Evolutionary conservation across 2,888 invertebrate species (phyloP).

Genomic region (Steinernema carpocapsae): DNA sequence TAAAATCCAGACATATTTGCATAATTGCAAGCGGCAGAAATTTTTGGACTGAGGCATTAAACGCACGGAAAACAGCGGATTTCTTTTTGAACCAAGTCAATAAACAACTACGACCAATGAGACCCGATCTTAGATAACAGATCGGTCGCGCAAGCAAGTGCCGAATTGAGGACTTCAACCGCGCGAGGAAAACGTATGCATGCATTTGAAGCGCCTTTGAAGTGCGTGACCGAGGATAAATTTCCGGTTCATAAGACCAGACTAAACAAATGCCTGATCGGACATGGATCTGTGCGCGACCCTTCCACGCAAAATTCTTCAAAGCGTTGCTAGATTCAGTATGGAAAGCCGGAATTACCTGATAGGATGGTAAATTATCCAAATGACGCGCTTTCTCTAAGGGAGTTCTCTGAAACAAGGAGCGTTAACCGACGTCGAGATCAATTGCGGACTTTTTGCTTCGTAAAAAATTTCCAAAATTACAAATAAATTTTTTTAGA

Average conservation of each 20-base stretch:
- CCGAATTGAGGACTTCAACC: background rate
- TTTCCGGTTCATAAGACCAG: background rate
- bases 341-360: conserved; percentile 50
- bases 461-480: background rate
- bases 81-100: background rate
- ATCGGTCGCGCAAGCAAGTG: too few relatives aligned
- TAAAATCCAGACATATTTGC: conserved; percentile 31
- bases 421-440: background rate
- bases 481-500: background rate
- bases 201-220: conserved; percentile 21
- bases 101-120: background rate
- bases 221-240: conserved; percentile 16
- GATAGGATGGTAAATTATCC: conserved; percentile 69
- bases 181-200: conserved; percentile 4
- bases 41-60: conserved; percentile 9
- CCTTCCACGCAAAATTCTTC: too few relatives aligned
- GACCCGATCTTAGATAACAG: too few relatives aligned
- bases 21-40: conserved; percentile 11
- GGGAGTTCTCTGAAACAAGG: conserved; percentile 67
- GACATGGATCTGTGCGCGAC: too few relatives aligned
- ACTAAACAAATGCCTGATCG: background rate
- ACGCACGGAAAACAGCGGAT: background rate
- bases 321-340: too few relatives aligned
- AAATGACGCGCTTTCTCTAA: conserved; percentile 68
- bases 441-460: background rate